Evolutionary conservation across 2,888 invertebrate genomes (phyloP), one percentile per base, ranked within the genome.

Genomic region (Orthosia gothica): DNA sequence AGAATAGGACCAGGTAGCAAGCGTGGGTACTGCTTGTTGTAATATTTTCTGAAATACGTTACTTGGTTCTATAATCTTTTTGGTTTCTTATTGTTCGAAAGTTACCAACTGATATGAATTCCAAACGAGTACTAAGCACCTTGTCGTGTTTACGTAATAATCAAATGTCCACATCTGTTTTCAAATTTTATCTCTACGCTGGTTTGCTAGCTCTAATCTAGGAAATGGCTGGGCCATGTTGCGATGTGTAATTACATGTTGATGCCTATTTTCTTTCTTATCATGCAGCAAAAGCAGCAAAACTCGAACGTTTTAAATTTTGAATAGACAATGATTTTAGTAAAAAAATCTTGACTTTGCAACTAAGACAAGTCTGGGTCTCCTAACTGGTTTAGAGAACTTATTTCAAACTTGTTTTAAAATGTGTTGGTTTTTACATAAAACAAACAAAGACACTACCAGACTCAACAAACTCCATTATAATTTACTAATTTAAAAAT

Each of bases 141-240:
- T 32, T 45, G 18, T 18, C 3, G 18, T 55, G 47, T 64, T 59
- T 58, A 45, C n/a, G 18, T 63, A 57, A 49, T 52, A 59, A 23
- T n/a, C 3, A 55, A 32, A 73, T 65, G 47, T 23, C 13, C 40
- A 65, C 55, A 65, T 52, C 45, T 79, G 68, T 69, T 79, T 67
- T 54, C 59, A 47, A 59, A 67, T 73, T 70, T 20, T 62, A 72
- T 74, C 61, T 57, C 68, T 79, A 64, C 61, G 58, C 52, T 20
- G 47, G 54, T 79, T 67, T 63, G 58, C 52, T 18, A 47, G 54
- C 57, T 74, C 32, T 74, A 59, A 84, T 79, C 82, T 79, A 26
- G 55, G 52, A 63, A 70, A 73, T 40, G 32, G 49, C 52, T 59
- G 50, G 49, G 74, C 40, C 58, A 68, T 76, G 49, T 58, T 66